These are phyloP conservation scores for Heteromyza rotundicornis DNA, from an alignment of 2,888 invertebrate species.

Conservation along the genomic window DNA sequence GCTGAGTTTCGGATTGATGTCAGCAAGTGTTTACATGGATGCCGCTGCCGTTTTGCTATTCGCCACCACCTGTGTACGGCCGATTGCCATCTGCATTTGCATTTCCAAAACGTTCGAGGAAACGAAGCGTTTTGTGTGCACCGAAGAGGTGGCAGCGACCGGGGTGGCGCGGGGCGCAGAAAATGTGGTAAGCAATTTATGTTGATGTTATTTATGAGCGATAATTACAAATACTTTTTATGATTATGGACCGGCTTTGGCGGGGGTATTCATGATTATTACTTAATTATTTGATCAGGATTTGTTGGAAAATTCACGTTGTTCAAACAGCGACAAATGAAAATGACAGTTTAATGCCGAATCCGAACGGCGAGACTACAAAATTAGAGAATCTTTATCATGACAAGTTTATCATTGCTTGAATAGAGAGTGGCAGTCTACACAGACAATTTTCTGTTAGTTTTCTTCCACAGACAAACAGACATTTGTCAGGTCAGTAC, in stretches of 20 bases:
- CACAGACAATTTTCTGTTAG: too few relatives aligned
- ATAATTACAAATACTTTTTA: not conserved
- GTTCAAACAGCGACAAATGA: too few relatives aligned
- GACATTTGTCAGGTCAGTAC: too few relatives aligned
- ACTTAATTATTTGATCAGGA: not conserved
- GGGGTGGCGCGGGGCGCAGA: not conserved
- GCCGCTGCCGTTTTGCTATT: not conserved
- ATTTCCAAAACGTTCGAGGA: slow-evolving; percentile 31
- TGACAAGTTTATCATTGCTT: too few relatives aligned
- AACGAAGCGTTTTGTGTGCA: not conserved
- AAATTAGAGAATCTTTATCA: too few relatives aligned
- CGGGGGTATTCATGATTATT: not conserved
- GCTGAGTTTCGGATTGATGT: slow-evolving; percentile 9
- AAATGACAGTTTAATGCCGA: too few relatives aligned
- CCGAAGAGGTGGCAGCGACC: too few relatives aligned
- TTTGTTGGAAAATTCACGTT: too few relatives aligned
- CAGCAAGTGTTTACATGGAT: slow-evolving; percentile 1
- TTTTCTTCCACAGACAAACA: too few relatives aligned
- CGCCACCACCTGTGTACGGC: not conserved
- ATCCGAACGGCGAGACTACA: too few relatives aligned
- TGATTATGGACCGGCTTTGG: not conserved
- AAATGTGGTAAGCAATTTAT: not conserved
- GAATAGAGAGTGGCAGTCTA: too few relatives aligned
- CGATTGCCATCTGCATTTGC: slow-evolving; percentile 40
- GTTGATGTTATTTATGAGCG: not conserved